phyloP scores from a whole-genome alignment of 1,140 invertebrate species.

The Phocides pigmalion region DNA sequence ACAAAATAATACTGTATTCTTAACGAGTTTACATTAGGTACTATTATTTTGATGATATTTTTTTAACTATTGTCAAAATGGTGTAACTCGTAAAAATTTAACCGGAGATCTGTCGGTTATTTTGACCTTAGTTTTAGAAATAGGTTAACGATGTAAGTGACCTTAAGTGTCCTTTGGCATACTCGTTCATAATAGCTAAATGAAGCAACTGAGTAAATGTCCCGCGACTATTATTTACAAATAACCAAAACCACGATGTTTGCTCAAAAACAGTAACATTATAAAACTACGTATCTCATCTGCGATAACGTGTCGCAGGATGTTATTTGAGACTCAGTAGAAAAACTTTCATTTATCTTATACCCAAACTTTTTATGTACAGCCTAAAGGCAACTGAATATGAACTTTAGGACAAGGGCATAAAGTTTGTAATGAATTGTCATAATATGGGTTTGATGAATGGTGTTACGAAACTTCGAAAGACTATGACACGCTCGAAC shows the following conservation, averaged over 20 bases:
- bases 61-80: no score
- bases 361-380: slow-evolving; percentile 4
- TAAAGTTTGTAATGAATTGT: not conserved
- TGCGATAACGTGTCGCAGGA: slow-evolving; percentile 13
- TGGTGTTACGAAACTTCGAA: not conserved
- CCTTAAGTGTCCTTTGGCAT: no score
- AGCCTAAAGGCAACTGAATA: not conserved
- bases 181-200: no score
- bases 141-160: no score
- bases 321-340: slow-evolving; percentile 16
- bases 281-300: slow-evolving; percentile 18
- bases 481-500: slow-evolving; percentile 15
- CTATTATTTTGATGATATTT: no score
- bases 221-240: not conserved
- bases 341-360: slow-evolving; percentile 27
- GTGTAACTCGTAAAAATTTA: no score
- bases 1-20: no score
- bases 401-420: not conserved
- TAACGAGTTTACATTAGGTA: no score
- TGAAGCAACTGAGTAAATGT: no score
- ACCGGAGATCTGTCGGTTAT: no score
- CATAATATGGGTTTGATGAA: slow-evolving; percentile 6
- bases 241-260: not conserved
- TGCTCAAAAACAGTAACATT: slow-evolving; percentile 11
- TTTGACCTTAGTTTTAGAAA: no score